phyloP scores from a whole-genome alignment of 2,113 vertebrate genomes.

The Pteropus alecto region DNA sequence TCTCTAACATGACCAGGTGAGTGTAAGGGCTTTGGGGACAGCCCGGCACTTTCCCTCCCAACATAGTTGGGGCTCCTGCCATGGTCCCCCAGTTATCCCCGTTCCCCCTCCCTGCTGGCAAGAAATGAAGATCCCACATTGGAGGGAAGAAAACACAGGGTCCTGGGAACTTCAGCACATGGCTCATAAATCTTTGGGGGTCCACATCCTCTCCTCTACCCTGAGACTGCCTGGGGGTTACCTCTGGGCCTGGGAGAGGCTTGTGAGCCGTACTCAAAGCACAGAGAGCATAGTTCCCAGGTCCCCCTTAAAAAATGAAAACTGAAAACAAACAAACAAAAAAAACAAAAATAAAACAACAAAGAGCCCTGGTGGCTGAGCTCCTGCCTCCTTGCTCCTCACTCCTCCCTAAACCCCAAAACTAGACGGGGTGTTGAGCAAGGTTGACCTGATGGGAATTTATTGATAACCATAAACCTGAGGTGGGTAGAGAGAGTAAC shows the following conservation, averaged over 20 bases:
- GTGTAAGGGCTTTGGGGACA: background rate
- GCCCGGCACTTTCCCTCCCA: fast-evolving
- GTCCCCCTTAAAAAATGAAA: background rate
- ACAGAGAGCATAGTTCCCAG: background rate
- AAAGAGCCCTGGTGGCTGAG: background rate
- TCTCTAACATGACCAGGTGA: background rate
- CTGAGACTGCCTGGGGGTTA: background rate
- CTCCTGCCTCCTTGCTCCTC: fast-evolving
- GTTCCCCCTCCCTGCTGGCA: fast-evolving
- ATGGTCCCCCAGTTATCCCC: fast-evolving
- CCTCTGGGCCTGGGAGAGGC: background rate
- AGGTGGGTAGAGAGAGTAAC: background rate
- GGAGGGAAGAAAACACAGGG: background rate
- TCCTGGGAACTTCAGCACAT: background rate
- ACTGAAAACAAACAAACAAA: background rate
- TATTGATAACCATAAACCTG: background rate
- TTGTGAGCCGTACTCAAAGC: too few relatives aligned
- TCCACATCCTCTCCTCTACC: background rate
- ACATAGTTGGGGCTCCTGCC: background rate
- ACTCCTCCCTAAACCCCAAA: background rate
- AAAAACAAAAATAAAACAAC: background rate
- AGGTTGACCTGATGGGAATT: background rate
- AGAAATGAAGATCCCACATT: background rate
- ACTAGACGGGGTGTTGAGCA: background rate
- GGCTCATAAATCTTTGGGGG: constrained; percentile 4